These are phyloP conservation scores for Ctenosaura bakeri DNA, from an alignment of 2,797 vertebrate species.

Conservation along the genomic window DNA sequence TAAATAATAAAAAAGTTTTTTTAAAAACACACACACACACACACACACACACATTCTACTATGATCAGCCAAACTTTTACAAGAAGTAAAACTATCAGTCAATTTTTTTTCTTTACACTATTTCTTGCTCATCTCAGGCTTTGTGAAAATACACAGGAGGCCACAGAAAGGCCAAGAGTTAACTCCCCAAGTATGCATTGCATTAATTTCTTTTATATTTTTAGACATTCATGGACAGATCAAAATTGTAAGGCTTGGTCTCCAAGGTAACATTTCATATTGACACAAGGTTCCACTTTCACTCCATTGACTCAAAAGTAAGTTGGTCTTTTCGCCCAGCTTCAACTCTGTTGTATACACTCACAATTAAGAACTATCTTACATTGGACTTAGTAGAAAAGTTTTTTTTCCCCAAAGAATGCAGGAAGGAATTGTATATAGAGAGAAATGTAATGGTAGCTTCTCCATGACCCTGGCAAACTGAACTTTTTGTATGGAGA, in stretches of 20 bases:
- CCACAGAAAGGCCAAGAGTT: slow-evolving; percentile 47
- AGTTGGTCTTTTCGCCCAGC: slow-evolving; percentile 43
- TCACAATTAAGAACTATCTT: slow-evolving; percentile 56
- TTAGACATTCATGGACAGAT: slow-evolving; percentile 43
- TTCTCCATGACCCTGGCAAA: not conserved
- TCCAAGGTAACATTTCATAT: slow-evolving; percentile 40
- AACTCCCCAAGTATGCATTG: slow-evolving; percentile 57
- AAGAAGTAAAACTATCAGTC: not conserved
- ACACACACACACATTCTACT: not conserved
- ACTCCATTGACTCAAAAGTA: slow-evolving; percentile 37
- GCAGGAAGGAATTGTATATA: not conserved
- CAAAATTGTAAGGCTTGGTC: slow-evolving; percentile 17
- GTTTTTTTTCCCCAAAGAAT: not conserved
- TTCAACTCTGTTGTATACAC: not conserved
- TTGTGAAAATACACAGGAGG: not conserved
- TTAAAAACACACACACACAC: not conserved
- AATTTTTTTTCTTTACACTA: not conserved
- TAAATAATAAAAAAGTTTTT: too few species aligned
- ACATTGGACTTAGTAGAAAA: slow-evolving; percentile 8
- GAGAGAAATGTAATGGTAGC: not conserved
- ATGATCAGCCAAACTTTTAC: not conserved
- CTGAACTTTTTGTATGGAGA: not conserved
- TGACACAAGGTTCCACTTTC: slow-evolving; percentile 33
- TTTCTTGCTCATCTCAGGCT: not conserved
- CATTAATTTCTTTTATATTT: slow-evolving; percentile 62